These are phyloP conservation scores for Ceyx cyanopectus DNA, from an alignment of 2,113 vertebrate genomes.

Conservation along the genomic window DNA sequence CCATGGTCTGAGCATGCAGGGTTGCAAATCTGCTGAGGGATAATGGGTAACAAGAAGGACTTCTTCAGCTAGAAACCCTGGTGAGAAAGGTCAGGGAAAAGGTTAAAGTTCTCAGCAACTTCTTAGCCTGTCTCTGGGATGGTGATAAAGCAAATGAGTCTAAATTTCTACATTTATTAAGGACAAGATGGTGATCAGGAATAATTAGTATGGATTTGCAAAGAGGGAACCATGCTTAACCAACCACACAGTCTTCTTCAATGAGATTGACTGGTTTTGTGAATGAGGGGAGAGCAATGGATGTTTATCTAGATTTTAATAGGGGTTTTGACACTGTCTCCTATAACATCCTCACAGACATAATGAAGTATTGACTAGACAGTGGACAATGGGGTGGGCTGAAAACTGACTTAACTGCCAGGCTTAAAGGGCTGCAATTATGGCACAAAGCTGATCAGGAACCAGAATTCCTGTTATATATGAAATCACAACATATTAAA, in stretches of 20 bases:
- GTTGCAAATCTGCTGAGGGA: neutral
- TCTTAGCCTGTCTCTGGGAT: neutral
- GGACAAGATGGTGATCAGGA: neutral
- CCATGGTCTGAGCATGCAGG: neutral
- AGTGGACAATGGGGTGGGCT: neutral
- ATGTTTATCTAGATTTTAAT: neutral
- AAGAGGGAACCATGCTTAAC: neutral
- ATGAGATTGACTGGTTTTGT: neutral
- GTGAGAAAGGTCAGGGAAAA: neutral
- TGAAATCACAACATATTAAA: neutral
- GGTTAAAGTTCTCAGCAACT: neutral
- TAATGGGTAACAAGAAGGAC: neutral
- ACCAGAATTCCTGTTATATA: neutral
- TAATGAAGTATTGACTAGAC: neutral
- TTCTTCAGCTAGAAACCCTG: neutral
- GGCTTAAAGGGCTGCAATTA: neutral
- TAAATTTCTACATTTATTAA: rapidly evolving
- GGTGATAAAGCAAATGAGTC: neutral
- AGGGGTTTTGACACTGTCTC: neutral
- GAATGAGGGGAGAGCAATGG: neutral
- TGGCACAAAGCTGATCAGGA: neutral
- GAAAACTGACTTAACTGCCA: neutral
- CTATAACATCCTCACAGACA: neutral
- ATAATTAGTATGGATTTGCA: neutral
- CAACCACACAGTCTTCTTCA: neutral